phyloP scores from a whole-genome alignment of 2,797 vertebrate species.

The Pangasius mekongensis region DNA sequence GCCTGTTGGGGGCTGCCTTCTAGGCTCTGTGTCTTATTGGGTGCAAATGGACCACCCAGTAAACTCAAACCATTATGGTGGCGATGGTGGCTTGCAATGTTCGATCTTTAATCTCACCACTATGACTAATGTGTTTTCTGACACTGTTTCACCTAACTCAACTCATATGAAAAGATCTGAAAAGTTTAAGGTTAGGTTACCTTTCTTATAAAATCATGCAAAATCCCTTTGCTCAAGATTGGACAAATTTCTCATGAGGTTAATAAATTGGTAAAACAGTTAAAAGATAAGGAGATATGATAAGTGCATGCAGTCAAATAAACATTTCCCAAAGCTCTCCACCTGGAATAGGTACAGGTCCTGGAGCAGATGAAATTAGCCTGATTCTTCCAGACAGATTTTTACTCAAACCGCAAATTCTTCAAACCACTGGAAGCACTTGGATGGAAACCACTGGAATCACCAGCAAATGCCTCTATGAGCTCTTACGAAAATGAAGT shows the following conservation, averaged over 20 bases:
- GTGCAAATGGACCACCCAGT: slow-evolving; percentile 13
- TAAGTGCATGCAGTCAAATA: neutral
- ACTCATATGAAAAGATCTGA: neutral
- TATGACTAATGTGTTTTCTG: neutral
- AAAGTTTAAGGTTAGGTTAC: neutral
- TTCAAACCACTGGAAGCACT: neutral
- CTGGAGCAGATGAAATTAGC: neutral
- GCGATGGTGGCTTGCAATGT: neutral
- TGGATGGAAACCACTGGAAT: neutral
- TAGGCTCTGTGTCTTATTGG: slow-evolving; percentile 1
- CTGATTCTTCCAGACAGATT: neutral
- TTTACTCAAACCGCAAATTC: neutral
- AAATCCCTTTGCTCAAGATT: neutral
- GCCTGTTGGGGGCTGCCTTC: neutral
- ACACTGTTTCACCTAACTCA: neutral
- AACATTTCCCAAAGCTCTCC: too few species aligned
- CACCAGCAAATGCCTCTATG: neutral
- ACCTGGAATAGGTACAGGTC: neutral
- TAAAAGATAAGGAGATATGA: neutral
- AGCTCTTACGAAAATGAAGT: neutral
- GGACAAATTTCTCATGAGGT: neutral
- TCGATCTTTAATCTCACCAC: slow-evolving; percentile 16
- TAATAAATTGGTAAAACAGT: neutral
- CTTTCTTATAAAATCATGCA: neutral
- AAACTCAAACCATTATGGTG: neutral